Evolutionary conservation across 2,113 vertebrate species (phyloP).

Genomic region (Sceloporus undulatus): DNA sequence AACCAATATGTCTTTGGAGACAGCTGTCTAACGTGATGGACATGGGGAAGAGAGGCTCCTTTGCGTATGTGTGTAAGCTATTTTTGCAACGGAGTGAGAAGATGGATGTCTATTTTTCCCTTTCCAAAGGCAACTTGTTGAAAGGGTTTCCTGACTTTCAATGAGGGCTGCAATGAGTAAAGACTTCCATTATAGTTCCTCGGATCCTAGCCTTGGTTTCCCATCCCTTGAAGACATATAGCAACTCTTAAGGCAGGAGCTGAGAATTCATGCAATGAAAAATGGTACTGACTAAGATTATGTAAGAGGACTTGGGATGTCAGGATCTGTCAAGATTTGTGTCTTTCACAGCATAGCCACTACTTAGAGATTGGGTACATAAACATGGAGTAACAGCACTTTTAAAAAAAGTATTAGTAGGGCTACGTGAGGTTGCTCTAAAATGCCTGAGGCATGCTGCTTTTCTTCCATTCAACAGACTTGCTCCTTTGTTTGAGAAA

Average conservation of each 20-base stretch:
- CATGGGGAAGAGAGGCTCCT: too few relatives aligned
- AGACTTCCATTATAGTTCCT: neutral
- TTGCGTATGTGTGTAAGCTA: too few relatives aligned
- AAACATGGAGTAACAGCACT: neutral
- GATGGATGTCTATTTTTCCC: too few relatives aligned
- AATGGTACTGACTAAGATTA: constrained; percentile 30
- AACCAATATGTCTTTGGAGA: too few relatives aligned
- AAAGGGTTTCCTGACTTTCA: too few relatives aligned
- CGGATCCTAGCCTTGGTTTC: neutral
- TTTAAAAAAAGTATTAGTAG: neutral
- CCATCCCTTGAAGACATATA: neutral
- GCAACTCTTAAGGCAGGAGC: constrained; percentile 19
- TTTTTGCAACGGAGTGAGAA: too few relatives aligned
- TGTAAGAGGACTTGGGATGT: constrained; percentile 48
- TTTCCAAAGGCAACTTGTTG: too few relatives aligned
- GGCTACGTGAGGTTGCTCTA: neutral
- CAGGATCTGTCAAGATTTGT: constrained; percentile 52
- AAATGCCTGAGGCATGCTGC: neutral
- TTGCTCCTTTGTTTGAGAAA: neutral
- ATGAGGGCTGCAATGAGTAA: too few relatives aligned
- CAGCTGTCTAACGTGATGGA: too few relatives aligned
- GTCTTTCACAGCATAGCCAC: constrained; percentile 53
- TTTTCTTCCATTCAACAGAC: constrained; percentile 1
- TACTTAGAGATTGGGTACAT: constrained; percentile 43
- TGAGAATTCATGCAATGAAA: constrained; percentile 50